phyloP scores from a whole-genome alignment of 23 tunicate species.

The Styela plicata region DNA sequence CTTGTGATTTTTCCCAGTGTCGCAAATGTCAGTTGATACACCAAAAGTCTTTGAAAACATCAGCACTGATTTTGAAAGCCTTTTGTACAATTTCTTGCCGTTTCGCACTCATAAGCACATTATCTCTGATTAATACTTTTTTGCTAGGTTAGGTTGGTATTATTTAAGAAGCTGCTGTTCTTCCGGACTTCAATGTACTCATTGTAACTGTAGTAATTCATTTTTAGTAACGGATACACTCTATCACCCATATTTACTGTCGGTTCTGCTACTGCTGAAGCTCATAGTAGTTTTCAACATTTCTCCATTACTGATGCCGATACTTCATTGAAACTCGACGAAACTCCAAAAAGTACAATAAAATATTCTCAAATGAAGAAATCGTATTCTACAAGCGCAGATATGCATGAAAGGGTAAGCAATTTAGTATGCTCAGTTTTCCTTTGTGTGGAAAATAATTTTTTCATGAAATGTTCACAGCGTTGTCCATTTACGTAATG shows the following conservation, averaged over 20 bases:
- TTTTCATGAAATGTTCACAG: too few relatives aligned
- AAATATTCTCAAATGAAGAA: background rate
- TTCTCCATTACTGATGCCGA: background rate
- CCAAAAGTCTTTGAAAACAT: too few relatives aligned
- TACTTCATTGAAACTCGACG: background rate
- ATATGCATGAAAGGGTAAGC: background rate
- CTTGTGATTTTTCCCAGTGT: too few relatives aligned
- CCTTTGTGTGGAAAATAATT: too few relatives aligned
- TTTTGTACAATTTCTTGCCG: too few relatives aligned
- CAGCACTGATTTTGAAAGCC: too few relatives aligned
- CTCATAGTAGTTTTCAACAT: conserved; percentile 9
- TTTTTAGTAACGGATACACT: conserved; percentile 39
- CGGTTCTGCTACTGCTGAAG: background rate
- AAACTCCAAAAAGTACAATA: background rate
- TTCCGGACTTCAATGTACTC: background rate
- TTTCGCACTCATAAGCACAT: too few relatives aligned
- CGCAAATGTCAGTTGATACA: too few relatives aligned
- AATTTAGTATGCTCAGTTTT: background rate
- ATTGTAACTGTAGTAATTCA: background rate
- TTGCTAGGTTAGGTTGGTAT: too few relatives aligned
- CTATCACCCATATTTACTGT: conserved; percentile 38
- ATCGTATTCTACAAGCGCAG: background rate
- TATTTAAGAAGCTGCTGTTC: too few relatives aligned
- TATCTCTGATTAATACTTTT: too few relatives aligned
- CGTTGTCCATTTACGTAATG: too few relatives aligned